Evolutionary conservation across 2,888 invertebrate species (phyloP).

Genomic region (Galerucella calmariensis): DNA sequence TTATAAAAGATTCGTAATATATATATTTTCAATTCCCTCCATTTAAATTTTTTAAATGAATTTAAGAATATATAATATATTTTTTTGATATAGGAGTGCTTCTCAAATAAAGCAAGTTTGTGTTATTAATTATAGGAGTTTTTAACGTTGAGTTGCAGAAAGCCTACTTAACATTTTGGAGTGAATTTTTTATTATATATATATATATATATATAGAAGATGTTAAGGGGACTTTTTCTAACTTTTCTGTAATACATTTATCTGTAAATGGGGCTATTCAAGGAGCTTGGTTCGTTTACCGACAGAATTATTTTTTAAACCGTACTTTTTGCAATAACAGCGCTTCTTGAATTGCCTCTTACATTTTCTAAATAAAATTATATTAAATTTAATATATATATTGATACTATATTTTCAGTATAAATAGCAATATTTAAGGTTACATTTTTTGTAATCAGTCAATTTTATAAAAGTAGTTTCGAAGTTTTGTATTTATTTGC

Average conservation of each 20-base stretch:
- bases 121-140: conserved; percentile 61
- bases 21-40: conserved; percentile 58
- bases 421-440: conserved; percentile 60
- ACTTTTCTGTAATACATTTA: not conserved
- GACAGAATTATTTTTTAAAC: conserved; percentile 26
- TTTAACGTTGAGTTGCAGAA: conserved; percentile 15
- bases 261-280: conserved; percentile 33
- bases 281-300: conserved; percentile 24
- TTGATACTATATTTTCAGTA: conserved; percentile 43
- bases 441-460: conserved; percentile 63
- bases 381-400: conserved; percentile 39
- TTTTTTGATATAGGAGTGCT: conserved; percentile 60
- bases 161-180: conserved; percentile 11
- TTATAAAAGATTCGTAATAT: conserved; percentile 44
- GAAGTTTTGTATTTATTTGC: conserved; percentile 66
- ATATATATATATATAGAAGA: not conserved
- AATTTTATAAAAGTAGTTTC: conserved; percentile 60
- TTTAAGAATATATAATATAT: conserved; percentile 41
- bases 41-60: conserved; percentile 58
- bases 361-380: conserved; percentile 37
- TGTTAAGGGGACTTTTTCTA: conserved; percentile 13
- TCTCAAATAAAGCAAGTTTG: conserved; percentile 64
- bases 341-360: conserved; percentile 31
- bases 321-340: conserved; percentile 34
- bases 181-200: not conserved